Evolutionary conservation across 2,888 invertebrate species (phyloP), one percentile per base, ranked within the genome.

Genomic region (Cantharis rufa): DNA sequence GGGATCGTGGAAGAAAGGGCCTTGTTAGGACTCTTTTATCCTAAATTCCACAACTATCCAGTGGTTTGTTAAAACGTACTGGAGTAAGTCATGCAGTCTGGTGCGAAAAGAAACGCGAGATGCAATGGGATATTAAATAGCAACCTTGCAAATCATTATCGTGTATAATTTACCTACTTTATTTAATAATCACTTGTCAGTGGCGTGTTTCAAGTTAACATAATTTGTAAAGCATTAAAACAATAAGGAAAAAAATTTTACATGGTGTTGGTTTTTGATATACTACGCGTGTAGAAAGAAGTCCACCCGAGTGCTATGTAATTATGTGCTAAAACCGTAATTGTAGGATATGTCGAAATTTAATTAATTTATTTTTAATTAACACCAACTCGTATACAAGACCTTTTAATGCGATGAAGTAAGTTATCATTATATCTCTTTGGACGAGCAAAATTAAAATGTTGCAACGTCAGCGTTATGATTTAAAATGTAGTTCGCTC

Each of bases 101-200:
- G 72, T 75, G 72, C 72, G 72, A 75, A 78, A 70, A 61, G 75
- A 70, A 72, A 78, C 72, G 70, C 70, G 78, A 78, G 78, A 78
- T 75, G 78, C 78, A 78, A 75, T 68, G 75, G 70, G 70, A 75
- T 78, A 78, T 78, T 74, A 72, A 69, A 21, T n/a, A 66, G 72
- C 75, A 78, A 78, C 78, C 78, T 78, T 75, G 75, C 70, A 75
- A 75, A 69, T 78, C 78, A 78, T 78, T 78, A 78, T 75, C 78
- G 74, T 75, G 72, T 74, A 75, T 75, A 75, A 77, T 71, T 77
- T 77, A 75, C 78, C 78, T 72, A 72, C 62, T 75, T 75, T 72
- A 70, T 64, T 78, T 78, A 78, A 78, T 78, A 78, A 78, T 72
- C 75, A 70, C 69, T 75, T 78, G 78, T 75, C 78, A 72, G 78